Conservation (phyloP, 1,140 invertebrate genomes). For the Cotesia chilonis region DNA sequence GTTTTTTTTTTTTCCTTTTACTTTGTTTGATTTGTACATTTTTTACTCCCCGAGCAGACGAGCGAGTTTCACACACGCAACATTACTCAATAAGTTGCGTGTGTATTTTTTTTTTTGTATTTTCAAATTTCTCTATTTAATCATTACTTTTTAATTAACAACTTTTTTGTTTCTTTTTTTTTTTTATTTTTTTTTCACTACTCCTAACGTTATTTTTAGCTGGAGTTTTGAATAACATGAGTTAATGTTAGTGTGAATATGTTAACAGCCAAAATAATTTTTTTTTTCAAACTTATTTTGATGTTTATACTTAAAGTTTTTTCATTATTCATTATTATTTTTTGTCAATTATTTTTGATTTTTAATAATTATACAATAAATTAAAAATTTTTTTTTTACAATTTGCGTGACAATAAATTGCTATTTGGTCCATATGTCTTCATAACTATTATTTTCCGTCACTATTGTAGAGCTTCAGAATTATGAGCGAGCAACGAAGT, state of each 20-base stretch:
- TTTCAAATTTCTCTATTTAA: slow-evolving; percentile 14
- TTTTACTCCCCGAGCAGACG: slow-evolving; percentile 56
- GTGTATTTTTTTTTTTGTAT: slow-evolving; percentile 8
- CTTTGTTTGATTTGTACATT: slow-evolving; percentile 63
- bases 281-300: slow-evolving; percentile 23
- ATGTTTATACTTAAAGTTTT: slow-evolving; percentile 4
- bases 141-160: slow-evolving; percentile 21
- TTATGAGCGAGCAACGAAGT: slow-evolving; percentile 47
- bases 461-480: slow-evolving; percentile 33
- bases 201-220: slow-evolving; percentile 33
- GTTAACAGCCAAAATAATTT: slow-evolving; percentile 27
- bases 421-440: slow-evolving; percentile 41
- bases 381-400: slow-evolving; percentile 25
- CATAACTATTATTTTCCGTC: slow-evolving; percentile 23
- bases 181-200: slow-evolving; percentile 33
- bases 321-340: slow-evolving; percentile 16
- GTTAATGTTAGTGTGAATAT: slow-evolving; percentile 22
- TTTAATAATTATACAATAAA: slow-evolving; percentile 18
- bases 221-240: slow-evolving; percentile 11
- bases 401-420: slow-evolving; percentile 36
- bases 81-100: slow-evolving; percentile 25
- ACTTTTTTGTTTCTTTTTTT: slow-evolving; percentile 21
- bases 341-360: slow-evolving; percentile 29
- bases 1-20: slow-evolving; percentile 49
- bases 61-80: slow-evolving; percentile 37